phyloP scores from a whole-genome alignment of 2,797 vertebrate genomes.

The Lagorchestes hirsutus region DNA sequence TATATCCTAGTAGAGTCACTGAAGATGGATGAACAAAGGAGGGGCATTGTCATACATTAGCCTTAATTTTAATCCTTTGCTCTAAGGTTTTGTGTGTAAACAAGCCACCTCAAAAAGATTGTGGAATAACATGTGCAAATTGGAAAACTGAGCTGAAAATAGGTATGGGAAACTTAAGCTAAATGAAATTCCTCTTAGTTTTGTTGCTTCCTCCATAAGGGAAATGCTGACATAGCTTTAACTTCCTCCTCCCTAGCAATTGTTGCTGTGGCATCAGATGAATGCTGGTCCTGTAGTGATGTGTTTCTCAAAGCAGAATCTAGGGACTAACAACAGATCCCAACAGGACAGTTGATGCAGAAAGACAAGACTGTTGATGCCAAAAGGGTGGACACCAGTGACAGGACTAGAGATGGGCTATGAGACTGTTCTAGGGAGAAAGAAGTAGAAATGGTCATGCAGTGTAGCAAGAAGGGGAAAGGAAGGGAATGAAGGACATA shows the following conservation, averaged over 20 bases:
- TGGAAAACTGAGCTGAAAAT: slow-evolving; percentile 9
- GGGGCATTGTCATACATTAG: neutral
- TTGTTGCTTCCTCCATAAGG: neutral
- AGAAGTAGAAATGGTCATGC: neutral
- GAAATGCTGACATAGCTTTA: slow-evolving; percentile 2
- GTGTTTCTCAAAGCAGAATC: neutral
- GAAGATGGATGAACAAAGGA: neutral
- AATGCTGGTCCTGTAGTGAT: neutral
- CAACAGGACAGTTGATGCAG: slow-evolving; percentile 1
- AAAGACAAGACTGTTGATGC: neutral
- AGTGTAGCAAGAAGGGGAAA: neutral
- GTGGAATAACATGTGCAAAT: neutral
- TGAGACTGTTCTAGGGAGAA: neutral
- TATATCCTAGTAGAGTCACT: neutral
- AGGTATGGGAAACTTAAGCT: slow-evolving; percentile 23
- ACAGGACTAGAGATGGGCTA: neutral
- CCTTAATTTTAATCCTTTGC: neutral
- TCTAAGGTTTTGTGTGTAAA: neutral
- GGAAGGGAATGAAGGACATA: neutral
- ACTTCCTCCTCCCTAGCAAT: neutral
- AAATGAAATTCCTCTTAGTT: slow-evolving; percentile 38
- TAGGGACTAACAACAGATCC: neutral
- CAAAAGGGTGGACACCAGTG: neutral
- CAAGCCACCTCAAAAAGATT: neutral
- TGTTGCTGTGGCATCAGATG: neutral